phyloP scores from a whole-genome alignment of 2,113 vertebrate species.

The mouse (Mus musculus) region GRCm39 chr17:4835501-4836000 shows the following conservation, averaged over 20 bases:
- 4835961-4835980: neutral
- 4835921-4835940: neutral
- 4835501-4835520: neutral
- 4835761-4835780: rapidly evolving
- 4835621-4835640: neutral
- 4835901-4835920: neutral
- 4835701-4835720: neutral
- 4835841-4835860: rapidly evolving
- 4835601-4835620: neutral
- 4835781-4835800: rapidly evolving
- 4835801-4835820: neutral
- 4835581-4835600: neutral
- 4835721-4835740: rapidly evolving
- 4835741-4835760: neutral
- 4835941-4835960: neutral
- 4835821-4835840: neutral
- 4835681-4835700: neutral
- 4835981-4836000: neutral
- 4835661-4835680: neutral
- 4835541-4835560: neutral
- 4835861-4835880: rapidly evolving
- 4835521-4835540: neutral
- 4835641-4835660: neutral
- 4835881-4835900: rapidly evolving
- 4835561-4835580: neutral